Evolutionary conservation across 2,888 invertebrate species (phyloP), one percentile per base, ranked within the genome.

Genomic region (Phoronis australis): DNA sequence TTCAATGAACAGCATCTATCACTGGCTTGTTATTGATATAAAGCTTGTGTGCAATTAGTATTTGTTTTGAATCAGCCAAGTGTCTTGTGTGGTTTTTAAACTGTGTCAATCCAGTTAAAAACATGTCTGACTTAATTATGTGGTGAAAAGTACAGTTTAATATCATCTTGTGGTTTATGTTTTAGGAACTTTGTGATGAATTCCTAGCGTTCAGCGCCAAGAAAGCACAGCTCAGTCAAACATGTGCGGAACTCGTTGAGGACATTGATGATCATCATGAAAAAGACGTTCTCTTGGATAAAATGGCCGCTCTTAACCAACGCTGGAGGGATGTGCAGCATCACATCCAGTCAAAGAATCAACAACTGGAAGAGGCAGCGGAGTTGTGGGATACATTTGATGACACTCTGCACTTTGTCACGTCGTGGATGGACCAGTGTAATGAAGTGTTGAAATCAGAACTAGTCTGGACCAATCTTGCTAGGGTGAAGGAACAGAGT

Each of bases 301-400:
- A 9, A 12, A 15, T 31, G 9, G 15, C 9, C 15, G 9, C 31
- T 31, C 9, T 31, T 15, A 31, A 31, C 15, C 9, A 31, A 12
- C 31, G 31, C 31, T 31, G 31, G 31, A 15, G 9, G 15, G 15
- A 15, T 12, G 9, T 31, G 9, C 31, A 12, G 15, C 31, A 31
- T 9, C 9, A 31, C 9, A 15, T 15, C 9, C 9, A 9, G 15
- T 9, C 9, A 15, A 31, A 15, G 15, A 31, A 9, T 12, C 9
- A 31, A 31, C 61, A 65, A 27, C 57, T 71, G 31, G 50, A 60
- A 20, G 68, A 69, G 48, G 68, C 67, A 4, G 59, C 60, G 22
- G 61, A 62, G 4, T 48, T 71, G 18, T 51, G 59, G 24, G 54
- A 51, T 24, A 56, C 56, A 5, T 67, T 69, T 48, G 56, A 61